These are phyloP conservation scores for Alviniconcha strummeri DNA, from an alignment of 2,888 invertebrate genomes.

Conservation along the genomic window DNA sequence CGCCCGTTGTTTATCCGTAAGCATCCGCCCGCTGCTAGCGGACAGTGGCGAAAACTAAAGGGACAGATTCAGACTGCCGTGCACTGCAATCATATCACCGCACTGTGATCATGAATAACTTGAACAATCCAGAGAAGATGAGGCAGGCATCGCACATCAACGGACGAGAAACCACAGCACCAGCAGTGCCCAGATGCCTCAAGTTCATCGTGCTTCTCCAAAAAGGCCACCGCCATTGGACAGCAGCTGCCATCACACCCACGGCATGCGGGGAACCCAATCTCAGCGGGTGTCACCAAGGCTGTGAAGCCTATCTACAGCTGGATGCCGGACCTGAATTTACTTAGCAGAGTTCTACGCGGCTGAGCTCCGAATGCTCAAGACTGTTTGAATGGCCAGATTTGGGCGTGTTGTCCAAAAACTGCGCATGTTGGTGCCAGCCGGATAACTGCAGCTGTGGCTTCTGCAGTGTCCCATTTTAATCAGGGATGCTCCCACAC, in stretches of 20 bases:
- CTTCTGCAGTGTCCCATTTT: conserved; percentile 2
- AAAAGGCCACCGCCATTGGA: neutral
- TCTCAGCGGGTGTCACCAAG: neutral
- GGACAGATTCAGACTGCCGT: too few relatives aligned
- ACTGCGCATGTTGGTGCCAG: neutral
- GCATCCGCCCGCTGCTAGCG: too few relatives aligned
- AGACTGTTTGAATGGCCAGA: neutral
- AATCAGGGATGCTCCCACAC: neutral
- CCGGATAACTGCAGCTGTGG: neutral
- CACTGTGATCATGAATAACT: too few relatives aligned
- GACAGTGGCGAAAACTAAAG: too few relatives aligned
- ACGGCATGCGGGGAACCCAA: neutral
- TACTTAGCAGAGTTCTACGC: neutral
- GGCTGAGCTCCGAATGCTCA: neutral
- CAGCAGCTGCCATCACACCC: neutral
- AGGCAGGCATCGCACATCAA: too few relatives aligned
- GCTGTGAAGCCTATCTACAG: neutral
- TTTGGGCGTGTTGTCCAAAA: neutral
- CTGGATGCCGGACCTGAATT: neutral
- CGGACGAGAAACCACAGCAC: too few relatives aligned
- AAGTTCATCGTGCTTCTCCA: neutral
- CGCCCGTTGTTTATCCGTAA: too few relatives aligned
- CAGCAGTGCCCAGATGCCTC: neutral
- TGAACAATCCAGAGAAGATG: too few relatives aligned
- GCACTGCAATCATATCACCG: too few relatives aligned